phyloP scores from a whole-genome alignment of 2,113 vertebrate species.

The Antennarius striatus region DNA sequence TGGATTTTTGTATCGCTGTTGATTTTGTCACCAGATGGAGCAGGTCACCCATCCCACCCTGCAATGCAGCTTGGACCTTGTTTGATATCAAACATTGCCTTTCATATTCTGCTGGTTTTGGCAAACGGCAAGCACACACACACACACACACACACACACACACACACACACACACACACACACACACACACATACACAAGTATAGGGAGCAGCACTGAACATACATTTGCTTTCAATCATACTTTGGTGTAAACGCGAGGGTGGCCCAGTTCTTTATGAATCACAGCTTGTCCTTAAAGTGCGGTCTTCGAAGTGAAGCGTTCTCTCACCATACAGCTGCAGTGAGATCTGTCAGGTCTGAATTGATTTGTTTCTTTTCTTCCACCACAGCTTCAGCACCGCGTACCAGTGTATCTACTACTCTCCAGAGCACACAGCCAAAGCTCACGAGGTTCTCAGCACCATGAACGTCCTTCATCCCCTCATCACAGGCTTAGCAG shows the following conservation, averaged over 20 bases:
- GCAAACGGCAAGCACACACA: background rate
- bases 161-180: too few species aligned
- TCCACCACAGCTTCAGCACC: constrained; percentile 83
- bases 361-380: background rate
- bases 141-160: too few species aligned
- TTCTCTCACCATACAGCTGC: background rate
- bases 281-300: constrained; percentile 1
- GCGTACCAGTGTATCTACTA: constrained; percentile 99
- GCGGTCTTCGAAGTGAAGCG: background rate
- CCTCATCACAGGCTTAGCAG: constrained; percentile 89
- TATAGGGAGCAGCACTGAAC: constrained; percentile 2
- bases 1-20: background rate
- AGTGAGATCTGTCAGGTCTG: background rate
- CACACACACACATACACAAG: too few species aligned
- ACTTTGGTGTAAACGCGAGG: too few species aligned
- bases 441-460: constrained; percentile 95
- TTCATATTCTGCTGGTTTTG: constrained; percentile 12
- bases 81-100: constrained; percentile 19
- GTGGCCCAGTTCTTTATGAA: background rate
- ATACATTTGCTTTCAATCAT: background rate
- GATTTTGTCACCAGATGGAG: constrained; percentile 3
- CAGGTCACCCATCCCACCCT: background rate
- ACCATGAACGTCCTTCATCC: constrained; percentile 91
- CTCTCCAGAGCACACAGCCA: constrained; percentile 95
- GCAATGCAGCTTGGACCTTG: background rate